phyloP scores from a whole-genome alignment of 2,888 invertebrate species.

The Aphodius granarius region DNA sequence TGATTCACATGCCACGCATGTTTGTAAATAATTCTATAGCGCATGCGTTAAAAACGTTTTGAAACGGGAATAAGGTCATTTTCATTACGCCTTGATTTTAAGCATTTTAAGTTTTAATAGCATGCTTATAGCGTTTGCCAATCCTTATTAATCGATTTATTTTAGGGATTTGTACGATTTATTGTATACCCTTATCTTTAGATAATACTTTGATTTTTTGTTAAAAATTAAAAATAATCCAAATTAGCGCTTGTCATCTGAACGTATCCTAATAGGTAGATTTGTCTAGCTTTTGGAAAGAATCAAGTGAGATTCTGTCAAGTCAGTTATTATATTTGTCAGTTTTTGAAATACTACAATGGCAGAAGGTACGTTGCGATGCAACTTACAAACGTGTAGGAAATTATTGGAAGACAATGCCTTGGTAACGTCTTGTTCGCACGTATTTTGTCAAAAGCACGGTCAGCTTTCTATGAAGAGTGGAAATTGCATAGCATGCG shows the following conservation, averaged over 20 bases:
- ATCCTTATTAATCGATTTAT: background rate
- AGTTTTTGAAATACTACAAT: background rate
- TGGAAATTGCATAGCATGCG: conserved; percentile 58
- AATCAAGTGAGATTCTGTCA: background rate
- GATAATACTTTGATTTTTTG: background rate
- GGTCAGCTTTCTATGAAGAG: conserved; percentile 57
- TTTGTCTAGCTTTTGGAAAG: too few relatives aligned
- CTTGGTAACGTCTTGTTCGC: conserved; percentile 60
- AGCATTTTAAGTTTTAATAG: background rate
- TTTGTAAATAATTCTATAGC: conserved; percentile 5
- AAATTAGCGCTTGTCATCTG: too few relatives aligned
- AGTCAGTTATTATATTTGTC: background rate
- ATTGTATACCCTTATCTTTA: background rate
- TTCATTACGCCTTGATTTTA: background rate
- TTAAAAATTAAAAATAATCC: too few relatives aligned
- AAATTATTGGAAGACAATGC: conserved; percentile 55
- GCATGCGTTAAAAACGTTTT: background rate
- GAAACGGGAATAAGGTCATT: background rate
- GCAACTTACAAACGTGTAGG: conserved; percentile 60
- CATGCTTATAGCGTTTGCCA: background rate
- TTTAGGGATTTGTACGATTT: background rate
- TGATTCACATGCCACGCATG: conserved; percentile 15
- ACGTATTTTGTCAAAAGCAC: conserved; percentile 60
- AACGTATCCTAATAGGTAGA: too few relatives aligned
- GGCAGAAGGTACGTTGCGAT: conserved; percentile 45